Percentiles rank a stretch among this genome's conserved stretches.
Evolutionary conservation across 2,113 vertebrate species (phyloP).

Genomic region (Dicrurus megarhynchus): DNA sequence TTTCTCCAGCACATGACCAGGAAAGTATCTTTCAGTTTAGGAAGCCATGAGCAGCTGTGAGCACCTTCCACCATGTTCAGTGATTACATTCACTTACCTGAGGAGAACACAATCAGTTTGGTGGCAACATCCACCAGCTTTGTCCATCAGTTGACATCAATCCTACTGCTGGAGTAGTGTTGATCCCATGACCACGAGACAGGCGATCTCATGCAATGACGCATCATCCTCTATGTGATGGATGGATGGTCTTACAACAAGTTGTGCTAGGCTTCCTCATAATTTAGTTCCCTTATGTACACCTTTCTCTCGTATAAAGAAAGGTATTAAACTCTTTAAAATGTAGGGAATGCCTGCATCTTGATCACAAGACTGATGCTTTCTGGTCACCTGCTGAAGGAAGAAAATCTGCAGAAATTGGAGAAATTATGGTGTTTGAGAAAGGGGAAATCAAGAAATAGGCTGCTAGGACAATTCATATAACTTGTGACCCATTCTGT

Average conservation of each 20-base stretch:
- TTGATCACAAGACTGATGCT: neutral
- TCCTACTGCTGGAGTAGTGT: neutral
- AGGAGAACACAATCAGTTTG: neutral
- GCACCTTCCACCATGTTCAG: neutral
- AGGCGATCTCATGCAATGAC: too few relatives aligned
- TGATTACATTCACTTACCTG: neutral
- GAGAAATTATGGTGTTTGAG: neutral
- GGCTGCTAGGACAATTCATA: neutral
- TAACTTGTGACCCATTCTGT: neutral
- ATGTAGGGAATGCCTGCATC: neutral
- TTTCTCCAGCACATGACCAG: neutral
- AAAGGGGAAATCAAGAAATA: neutral
- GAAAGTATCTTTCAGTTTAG: neutral
- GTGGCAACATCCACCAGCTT: neutral
- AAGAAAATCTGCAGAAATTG: neutral
- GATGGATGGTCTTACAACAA: neutral
- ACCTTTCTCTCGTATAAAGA: neutral
- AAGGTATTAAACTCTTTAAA: neutral
- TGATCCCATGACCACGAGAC: rapidly evolving
- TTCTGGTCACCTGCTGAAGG: neutral
- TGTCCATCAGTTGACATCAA: too few relatives aligned
- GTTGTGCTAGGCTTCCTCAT: neutral
- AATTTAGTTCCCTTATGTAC: neutral
- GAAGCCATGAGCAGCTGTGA: neutral
- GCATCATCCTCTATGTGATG: neutral